These are phyloP conservation scores for Chrosomus eos DNA, from an alignment of 2,797 vertebrate genomes.

Conservation along the genomic window DNA sequence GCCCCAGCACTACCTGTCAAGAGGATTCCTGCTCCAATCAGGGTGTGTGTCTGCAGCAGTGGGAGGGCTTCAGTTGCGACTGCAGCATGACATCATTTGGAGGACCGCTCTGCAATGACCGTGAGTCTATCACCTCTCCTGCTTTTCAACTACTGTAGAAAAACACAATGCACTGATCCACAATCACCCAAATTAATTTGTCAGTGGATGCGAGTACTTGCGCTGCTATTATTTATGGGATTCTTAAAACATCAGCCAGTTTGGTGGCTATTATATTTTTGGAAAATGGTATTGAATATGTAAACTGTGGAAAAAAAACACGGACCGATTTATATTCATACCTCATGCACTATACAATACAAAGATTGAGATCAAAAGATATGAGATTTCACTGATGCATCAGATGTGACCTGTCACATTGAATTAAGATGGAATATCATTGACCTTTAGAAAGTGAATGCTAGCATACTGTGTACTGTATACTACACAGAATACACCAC, in stretches of 20 bases:
- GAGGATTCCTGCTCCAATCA: conserved; percentile 98
- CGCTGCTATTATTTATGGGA: background rate
- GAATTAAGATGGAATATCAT: conserved; percentile 22
- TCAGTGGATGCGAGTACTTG: background rate
- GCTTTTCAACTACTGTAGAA: background rate
- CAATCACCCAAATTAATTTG: conserved; percentile 5
- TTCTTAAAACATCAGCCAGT: conserved; percentile 6
- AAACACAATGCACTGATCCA: background rate
- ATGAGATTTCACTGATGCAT: conserved; percentile 1
- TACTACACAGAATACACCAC: conserved; percentile 1
- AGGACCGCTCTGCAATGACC: conserved; percentile 94
- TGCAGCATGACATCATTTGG: conserved; percentile 99
- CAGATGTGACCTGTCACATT: conserved; percentile 28
- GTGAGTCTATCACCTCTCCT: conserved; percentile 77
- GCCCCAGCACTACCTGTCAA: conserved; percentile 97
- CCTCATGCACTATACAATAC: background rate
- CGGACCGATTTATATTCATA: background rate
- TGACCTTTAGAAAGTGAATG: conserved; percentile 1
- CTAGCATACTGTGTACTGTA: background rate
- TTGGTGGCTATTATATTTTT: background rate
- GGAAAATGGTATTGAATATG: background rate
- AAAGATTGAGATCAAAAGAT: background rate
- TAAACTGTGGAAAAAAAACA: background rate
- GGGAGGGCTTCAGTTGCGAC: conserved; percentile 98
- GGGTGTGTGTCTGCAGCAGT: conserved; percentile 97